Evolutionary conservation across 2,888 invertebrate genomes (phyloP).

Genomic region (Hymenopus coronatus): DNA sequence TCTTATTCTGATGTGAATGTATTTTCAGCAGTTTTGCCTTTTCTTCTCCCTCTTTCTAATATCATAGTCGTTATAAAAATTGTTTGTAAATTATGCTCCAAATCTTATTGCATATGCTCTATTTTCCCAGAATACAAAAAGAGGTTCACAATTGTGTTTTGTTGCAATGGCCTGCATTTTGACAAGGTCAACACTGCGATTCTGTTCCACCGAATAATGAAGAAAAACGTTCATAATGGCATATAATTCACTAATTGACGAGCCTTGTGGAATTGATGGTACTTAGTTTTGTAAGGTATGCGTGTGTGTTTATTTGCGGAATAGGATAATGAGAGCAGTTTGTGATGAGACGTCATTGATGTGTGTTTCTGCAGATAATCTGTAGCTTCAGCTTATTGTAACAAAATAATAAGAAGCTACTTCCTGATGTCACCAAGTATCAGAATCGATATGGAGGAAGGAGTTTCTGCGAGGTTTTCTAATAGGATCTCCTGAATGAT

Average conservation of each 20-base stretch:
- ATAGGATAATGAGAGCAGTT: not conserved
- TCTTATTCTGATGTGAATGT: too few relatives aligned
- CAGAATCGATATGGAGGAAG: too few relatives aligned
- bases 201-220: not conserved
- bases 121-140: too few relatives aligned
- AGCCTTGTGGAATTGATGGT: not conserved
- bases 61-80: too few relatives aligned
- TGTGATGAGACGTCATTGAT: not conserved
- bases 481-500: too few relatives aligned
- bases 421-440: not conserved
- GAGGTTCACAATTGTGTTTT: too few relatives aligned
- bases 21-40: too few relatives aligned
- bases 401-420: not conserved
- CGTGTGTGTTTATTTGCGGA: not conserved
- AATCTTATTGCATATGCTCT: too few relatives aligned
- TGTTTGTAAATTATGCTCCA: too few relatives aligned
- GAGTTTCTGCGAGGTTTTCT: too few relatives aligned
- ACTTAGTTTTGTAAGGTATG: not conserved
- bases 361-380: not conserved
- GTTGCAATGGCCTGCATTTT: not conserved
- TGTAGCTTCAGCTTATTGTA: not conserved
- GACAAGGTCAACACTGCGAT: not conserved
- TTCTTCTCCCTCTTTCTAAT: too few relatives aligned
- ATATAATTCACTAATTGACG: not conserved
- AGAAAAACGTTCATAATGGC: not conserved